Conservation (phyloP, 2,888 invertebrate genomes). For the Argynnis bischoffii region DNA sequence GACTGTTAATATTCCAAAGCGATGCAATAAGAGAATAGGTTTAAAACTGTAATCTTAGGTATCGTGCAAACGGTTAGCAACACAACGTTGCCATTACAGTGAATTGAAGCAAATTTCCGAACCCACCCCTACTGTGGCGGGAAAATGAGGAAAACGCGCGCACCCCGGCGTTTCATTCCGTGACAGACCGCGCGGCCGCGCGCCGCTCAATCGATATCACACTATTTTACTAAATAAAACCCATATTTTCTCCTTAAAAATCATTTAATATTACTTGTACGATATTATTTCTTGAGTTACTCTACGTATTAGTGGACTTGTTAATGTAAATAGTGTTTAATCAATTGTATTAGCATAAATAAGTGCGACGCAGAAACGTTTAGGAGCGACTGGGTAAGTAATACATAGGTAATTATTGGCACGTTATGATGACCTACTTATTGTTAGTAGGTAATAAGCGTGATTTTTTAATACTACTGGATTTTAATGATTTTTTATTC, state of each 20-base stretch:
- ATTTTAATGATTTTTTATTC: background rate
- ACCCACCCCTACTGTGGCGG: slow-evolving; percentile 46
- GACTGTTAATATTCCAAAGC: background rate
- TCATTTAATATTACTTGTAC: background rate
- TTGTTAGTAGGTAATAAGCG: slow-evolving; percentile 33
- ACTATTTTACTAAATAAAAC: slow-evolving; percentile 44
- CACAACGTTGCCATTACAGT: slow-evolving; percentile 28
- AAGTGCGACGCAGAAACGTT: slow-evolving; percentile 65
- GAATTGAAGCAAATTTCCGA: slow-evolving; percentile 26
- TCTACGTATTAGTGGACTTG: background rate
- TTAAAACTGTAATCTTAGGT: slow-evolving; percentile 4
- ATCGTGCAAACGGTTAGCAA: slow-evolving; percentile 29
- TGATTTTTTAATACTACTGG: background rate
- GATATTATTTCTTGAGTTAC: background rate
- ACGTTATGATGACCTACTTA: slow-evolving; percentile 76
- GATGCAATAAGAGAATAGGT: background rate
- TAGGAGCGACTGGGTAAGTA: slow-evolving; percentile 65
- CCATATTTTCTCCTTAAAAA: slow-evolving; percentile 1
- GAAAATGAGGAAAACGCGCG: slow-evolving; percentile 78
- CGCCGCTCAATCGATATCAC: slow-evolving; percentile 73
- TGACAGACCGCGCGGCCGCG: slow-evolving; percentile 67
- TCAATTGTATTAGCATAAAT: slow-evolving; percentile 42
- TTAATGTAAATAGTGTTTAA: slow-evolving; percentile 28
- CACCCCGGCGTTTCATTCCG: slow-evolving; percentile 68
- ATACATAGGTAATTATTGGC: slow-evolving; percentile 72